phyloP scores from a whole-genome alignment of 2,888 invertebrate genomes.

The Cylindroiulus punctatus region DNA sequence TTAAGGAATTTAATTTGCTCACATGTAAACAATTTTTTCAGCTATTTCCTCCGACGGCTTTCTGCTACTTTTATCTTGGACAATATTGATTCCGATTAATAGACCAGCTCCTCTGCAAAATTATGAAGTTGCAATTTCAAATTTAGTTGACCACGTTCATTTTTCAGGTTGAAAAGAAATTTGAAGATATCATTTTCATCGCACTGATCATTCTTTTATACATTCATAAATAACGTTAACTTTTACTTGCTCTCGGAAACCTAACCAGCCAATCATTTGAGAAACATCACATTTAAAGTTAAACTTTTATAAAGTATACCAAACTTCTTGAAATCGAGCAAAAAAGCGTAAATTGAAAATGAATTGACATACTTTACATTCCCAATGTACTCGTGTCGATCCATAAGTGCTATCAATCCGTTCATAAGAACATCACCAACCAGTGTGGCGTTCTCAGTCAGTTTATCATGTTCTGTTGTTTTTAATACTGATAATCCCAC shows the following conservation, averaged over 20 bases:
- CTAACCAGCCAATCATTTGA: not conserved
- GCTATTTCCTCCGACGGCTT: conserved; percentile 19
- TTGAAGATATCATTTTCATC: not conserved
- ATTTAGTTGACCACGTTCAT: not conserved
- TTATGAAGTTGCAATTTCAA: not conserved
- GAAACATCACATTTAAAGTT: not conserved
- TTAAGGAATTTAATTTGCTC: not conserved
- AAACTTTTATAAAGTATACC: no score
- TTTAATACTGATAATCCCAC: conserved; percentile 21
- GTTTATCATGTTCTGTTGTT: not conserved
- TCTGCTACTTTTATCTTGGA: conserved; percentile 17
- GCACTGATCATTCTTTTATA: not conserved
- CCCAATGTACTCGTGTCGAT: conserved; percentile 20
- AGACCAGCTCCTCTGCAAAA: conserved; percentile 30
- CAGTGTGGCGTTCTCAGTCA: not conserved
- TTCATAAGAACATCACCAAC: conserved; percentile 22
- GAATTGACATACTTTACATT: not conserved
- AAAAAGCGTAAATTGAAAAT: not conserved
- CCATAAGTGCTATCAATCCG: not conserved
- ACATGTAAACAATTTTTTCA: conserved; percentile 47
- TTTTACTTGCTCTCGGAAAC: no score
- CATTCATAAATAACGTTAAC: no score
- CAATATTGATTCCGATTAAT: conserved; percentile 48
- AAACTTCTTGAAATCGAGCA: no score
- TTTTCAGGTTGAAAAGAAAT: not conserved